These are phyloP conservation scores for Malacoctenus gilli DNA, from an alignment of 2,797 vertebrate species.

Conservation along the genomic window DNA sequence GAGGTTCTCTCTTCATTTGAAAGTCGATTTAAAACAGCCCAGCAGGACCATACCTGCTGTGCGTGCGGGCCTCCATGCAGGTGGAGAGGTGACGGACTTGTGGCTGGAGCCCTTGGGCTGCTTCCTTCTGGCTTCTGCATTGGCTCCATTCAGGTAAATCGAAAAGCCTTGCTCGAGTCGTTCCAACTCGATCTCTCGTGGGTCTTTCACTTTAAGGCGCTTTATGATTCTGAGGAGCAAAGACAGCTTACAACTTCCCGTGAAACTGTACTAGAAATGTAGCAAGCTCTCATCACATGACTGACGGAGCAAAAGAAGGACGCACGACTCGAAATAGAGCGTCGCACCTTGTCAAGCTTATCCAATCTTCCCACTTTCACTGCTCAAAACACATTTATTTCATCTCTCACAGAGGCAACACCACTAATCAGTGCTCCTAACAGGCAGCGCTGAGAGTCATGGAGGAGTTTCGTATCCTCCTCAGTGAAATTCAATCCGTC, in stretches of 20 bases:
- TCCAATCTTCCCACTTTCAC: background rate
- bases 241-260: background rate
- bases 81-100: conserved; percentile 39
- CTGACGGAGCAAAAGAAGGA: background rate
- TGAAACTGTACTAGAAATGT: background rate
- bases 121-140: conserved; percentile 79
- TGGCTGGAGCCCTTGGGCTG: conserved; percentile 61
- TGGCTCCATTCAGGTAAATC: conserved; percentile 94
- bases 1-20: conserved; percentile 11
- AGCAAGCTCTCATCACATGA: no score
- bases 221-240: conserved; percentile 82
- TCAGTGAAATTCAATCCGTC: conserved; percentile 57
- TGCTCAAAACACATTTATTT: conserved; percentile 1
- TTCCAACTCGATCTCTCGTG: conserved; percentile 85
- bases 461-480: conserved; percentile 25
- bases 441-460: conserved; percentile 29
- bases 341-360: background rate
- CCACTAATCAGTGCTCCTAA: conserved; percentile 52
- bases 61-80: conserved; percentile 61
- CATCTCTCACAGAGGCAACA: conserved; percentile 15
- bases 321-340: background rate
- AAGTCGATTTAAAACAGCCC: conserved; percentile 21
- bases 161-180: conserved; percentile 92
- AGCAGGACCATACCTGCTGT: conserved; percentile 62
- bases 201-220: conserved; percentile 84